Evolutionary conservation across 23 tunicate species (phyloP), one percentile per base, ranked within the genome.

Genomic region (Phallusia fumigata): DNA sequence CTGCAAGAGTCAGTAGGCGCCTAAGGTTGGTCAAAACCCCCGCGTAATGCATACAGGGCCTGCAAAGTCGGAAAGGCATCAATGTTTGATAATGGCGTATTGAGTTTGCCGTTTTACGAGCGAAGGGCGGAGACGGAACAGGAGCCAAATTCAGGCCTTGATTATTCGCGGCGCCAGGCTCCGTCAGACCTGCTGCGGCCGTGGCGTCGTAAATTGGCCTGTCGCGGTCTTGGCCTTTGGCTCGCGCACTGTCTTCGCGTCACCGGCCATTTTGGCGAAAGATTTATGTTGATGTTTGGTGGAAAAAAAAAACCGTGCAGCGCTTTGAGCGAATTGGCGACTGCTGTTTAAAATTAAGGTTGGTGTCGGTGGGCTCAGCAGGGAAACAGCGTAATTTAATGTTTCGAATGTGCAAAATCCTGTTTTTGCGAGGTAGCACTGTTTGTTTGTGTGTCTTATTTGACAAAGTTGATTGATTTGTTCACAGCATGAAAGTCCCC

Each of bases 151-250:
- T 24, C 69, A 24, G 26, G 69, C 3, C 69, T 16, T 16, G 47
- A 58, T 6, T 58, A 58, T 16, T 1, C 69, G 28, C 69, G 69
- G 69, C 69, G 69, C 69, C 69, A 58, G 69, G 28, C 69, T 58
- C 28, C 28, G 69, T 24, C 16, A 3, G 13, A 21, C 15, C 69
- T 40, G 5, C 10, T 58, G 69, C 69, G 69, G 69, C 16, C 16
- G 69, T 58, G 69, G 13, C 69, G 16, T 58, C 69, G 69, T 58
- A 58, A 58, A 58, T 58, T 58, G 69, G 69, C 69, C 69, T 58
- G 69, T 58, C 69, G 69, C 11, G 16, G 69, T 58, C 69, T 58
- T 58, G 69, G 69, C 69, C 69, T 58, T 21, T 21, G 69, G 16
- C 69, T 58, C 28, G 28, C 28, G 69, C 26, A 13, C 28, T 2